Base-by-base conservation (phyloP, 2,113 vertebrate genomes). In the Diadophis punctatus region DNA sequence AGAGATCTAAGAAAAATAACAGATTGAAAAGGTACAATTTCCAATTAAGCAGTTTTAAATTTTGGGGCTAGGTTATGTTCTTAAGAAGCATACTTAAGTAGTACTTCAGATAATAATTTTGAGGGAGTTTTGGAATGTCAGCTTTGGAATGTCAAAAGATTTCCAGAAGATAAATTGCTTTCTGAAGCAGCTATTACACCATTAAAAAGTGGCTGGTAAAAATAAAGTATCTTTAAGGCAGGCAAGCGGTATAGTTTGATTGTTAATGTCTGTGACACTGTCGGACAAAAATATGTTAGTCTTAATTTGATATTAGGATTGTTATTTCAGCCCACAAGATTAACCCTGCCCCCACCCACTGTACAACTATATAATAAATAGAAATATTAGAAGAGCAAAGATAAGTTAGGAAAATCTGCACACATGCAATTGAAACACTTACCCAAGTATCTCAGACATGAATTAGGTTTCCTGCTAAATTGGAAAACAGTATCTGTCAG, bases 361-460 rank as follows among this genome's bases (percentile, higher is more conserved):
- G 14, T 68, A 68, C 95, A 91, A 86, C 74, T 91, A 90, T 96
- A 95, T 90, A 39, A 95, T 86, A 89, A 92, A 94, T 92, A 93
- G 84, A 90, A 95, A 93, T 80, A 86, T 95, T 88, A 96, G 90
- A 90, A 86, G 55, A 91, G 86, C 0, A 0, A 90, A 96, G 30
- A 74, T 74, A 92, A 56, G 90, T 91, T 93, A 96, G 94, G 95
- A 94, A 96, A 95, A 96, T 93, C 97, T 95, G 92, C 22, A 68
- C 63, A 96, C 91, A 91, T 94, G 96, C 88, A 96, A 63, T 93
- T 74, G 89, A 96, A 95, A 93, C 93, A 98, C 97, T 98, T 98
- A 98, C 98, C 98, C 80, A 96, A 92, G 63, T 55, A 94, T 95
- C 94, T 96, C 96, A 97, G 96, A 94, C 94, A 95, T 49, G 95